Evolutionary conservation across 2,888 invertebrate genomes (phyloP), one percentile per base, ranked within the genome.

Genomic region (Heliconius ethilla): DNA sequence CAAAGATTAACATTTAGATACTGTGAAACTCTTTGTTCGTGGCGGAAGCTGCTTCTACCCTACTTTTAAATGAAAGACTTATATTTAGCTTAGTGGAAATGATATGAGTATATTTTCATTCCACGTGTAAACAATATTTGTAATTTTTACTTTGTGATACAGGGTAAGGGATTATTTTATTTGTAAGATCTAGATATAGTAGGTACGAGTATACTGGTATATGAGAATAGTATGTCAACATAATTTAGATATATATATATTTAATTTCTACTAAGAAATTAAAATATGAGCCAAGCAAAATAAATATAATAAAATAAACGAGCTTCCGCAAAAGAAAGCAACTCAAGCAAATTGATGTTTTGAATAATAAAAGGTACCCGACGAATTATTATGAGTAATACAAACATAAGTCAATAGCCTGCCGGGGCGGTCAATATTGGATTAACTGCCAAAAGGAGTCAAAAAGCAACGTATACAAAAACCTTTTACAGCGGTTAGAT

Each of bases 381-480:
- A 82, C 83, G 89, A 92, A 94, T 92, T 94, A 94, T 94, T 94
- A 94, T 91, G 92, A 93, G 90, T 89, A 91, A 90, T 88, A 92
- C 93, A 94, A 94, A 94, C 93, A 94, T 87, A 93, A 94, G 93
- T 94, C 94, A 94, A 93, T 94, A 94, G 94, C 92, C 92, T 91
- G 86, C 87, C 89, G 90, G 92, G 91, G 87, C 90, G 94, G 94
- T 94, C 94, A 94, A 94, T 94, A 94, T 94, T 94, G 91, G 94
- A 94, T 94, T 94, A 94, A 89, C 93, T 86, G 90, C 88, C 93
- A 93, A 94, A 94, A 94, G 94, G 94, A 94, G 92, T 90, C 93
- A 93, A 94, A 94, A 94, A 93, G 94, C 94, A 92, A 92, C 94
- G 94, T 94, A 93, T 94, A 94, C 94, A 94, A 93, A 94, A 94